Percentiles rank a stretch among this genome's conserved stretches.
These are phyloP conservation scores for Nemotelus pantherinus DNA, from an alignment of 2,888 invertebrate genomes.

Conservation along the genomic window DNA sequence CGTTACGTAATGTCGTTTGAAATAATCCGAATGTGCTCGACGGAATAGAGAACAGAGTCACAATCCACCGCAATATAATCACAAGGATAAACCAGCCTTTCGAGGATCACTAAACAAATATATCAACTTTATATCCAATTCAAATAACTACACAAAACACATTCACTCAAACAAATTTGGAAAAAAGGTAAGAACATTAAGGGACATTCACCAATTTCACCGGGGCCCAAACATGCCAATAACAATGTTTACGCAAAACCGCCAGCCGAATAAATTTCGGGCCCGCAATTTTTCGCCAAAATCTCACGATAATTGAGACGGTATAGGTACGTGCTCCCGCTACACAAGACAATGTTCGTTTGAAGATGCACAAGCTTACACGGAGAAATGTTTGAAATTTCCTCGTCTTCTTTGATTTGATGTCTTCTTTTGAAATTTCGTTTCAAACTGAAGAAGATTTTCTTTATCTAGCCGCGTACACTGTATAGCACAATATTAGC, in stretches of 20 bases:
- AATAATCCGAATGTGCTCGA: no score
- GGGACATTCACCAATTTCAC: neutral
- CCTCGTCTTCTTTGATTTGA: constrained; percentile 36
- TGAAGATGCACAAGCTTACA: constrained; percentile 53
- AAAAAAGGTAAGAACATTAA: no score
- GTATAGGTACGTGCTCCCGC: constrained; percentile 60
- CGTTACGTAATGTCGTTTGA: no score
- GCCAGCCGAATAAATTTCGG: neutral
- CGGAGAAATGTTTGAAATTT: constrained; percentile 30
- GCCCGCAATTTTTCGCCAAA: constrained; percentile 25
- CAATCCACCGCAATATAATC: no score
- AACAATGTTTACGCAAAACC: no score
- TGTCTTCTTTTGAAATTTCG: constrained; percentile 37
- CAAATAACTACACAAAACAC: no score
- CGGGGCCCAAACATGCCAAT: neutral
- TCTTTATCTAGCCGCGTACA: constrained; percentile 30
- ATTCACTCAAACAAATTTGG: no score
- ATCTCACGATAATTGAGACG: neutral
- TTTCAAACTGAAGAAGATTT: constrained; percentile 9
- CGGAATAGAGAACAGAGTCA: no score
- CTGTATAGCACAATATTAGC: constrained; percentile 11
- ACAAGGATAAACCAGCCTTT: no score
- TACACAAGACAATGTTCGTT: constrained; percentile 63
- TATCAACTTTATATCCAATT: no score
- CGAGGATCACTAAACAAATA: no score